Conservation (phyloP, 2,888 invertebrate genomes). For the Apantesis nais region DNA sequence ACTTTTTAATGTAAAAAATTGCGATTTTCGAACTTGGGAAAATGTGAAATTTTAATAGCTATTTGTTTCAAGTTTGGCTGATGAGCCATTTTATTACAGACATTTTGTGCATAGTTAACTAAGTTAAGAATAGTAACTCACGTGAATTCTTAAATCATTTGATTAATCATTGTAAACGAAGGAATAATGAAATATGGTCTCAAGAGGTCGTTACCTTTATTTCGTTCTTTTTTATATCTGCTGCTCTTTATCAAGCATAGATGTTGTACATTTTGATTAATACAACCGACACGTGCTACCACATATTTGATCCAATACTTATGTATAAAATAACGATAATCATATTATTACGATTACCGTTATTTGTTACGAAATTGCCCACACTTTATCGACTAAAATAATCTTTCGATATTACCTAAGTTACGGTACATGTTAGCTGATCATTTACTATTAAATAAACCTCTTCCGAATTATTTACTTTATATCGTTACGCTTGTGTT, state of each 20-base stretch:
- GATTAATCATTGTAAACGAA: neutral
- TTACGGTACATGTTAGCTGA: conserved; percentile 5
- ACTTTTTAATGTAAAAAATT: neutral
- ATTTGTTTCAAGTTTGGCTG: neutral
- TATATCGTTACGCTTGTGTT: conserved; percentile 5
- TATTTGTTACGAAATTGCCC: neutral
- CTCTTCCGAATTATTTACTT: neutral
- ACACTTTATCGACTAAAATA: neutral
- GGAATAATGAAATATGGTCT: neutral
- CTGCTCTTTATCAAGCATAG: neutral
- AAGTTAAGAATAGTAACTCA: neutral
- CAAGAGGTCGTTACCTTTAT: neutral
- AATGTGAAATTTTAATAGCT: neutral
- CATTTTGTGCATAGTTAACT: neutral
- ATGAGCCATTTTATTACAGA: neutral
- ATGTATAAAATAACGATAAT: neutral
- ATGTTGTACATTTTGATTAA: neutral
- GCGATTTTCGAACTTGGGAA: neutral
- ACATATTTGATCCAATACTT: neutral
- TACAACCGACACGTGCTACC: neutral
- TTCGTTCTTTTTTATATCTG: neutral
- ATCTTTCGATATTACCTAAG: neutral
- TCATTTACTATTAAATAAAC: neutral
- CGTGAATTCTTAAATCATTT: neutral
- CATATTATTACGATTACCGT: neutral